Conservation (phyloP, 2,113 vertebrate genomes). For the Gymnorhina tibicen region DNA sequence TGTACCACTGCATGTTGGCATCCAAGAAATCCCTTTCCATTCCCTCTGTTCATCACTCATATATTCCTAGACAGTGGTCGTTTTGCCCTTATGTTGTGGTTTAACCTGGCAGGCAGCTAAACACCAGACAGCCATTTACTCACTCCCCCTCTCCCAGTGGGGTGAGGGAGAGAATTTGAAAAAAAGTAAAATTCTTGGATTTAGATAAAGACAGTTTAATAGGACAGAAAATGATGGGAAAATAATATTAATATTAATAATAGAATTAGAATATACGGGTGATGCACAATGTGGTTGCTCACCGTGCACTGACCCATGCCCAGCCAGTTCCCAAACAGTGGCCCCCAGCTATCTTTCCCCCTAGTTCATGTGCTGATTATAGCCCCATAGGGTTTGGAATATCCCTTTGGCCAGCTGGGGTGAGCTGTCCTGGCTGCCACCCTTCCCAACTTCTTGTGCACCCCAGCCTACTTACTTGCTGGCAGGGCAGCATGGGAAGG, state of each 20-base stretch:
- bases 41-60: neutral
- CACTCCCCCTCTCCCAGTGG: neutral
- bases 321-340: neutral
- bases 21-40: neutral
- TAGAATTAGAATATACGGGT: neutral
- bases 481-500: neutral
- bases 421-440: neutral
- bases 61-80: neutral
- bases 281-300: neutral
- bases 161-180: neutral
- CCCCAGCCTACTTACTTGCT: neutral
- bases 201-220: neutral
- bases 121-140: neutral
- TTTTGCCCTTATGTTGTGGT: neutral
- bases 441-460: neutral
- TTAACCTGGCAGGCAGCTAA: neutral
- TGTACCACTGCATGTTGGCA: neutral
- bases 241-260: neutral
- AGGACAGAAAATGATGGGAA: neutral
- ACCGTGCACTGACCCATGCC: neutral
- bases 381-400: neutral
- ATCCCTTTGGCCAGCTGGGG: neutral
- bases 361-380: neutral
- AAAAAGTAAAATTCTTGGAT: neutral
- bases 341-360: neutral